Percentiles rank a stretch among this genome's conserved stretches.
These are phyloP conservation scores for Oedothorax gibbosus DNA, from an alignment of 1,140 invertebrate species.

Conservation along the genomic window DNA sequence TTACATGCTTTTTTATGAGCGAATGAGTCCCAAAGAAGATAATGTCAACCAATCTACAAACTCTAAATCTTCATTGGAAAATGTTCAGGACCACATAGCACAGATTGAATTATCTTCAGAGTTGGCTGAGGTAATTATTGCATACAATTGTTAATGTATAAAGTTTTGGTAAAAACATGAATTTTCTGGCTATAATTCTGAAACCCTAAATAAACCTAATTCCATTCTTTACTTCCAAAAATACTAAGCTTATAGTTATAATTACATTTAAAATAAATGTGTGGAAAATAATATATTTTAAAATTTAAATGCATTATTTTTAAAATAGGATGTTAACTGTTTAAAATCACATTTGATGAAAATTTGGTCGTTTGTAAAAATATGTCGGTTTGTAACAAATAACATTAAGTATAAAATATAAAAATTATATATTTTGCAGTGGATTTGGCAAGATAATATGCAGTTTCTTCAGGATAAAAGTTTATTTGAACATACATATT, in stretches of 20 bases:
- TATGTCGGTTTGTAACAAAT: too few species aligned
- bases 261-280: too few species aligned
- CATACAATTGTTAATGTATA: slow-evolving; percentile 1
- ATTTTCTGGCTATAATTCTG: background rate
- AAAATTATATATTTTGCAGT: slow-evolving; percentile 66
- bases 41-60: slow-evolving; percentile 20
- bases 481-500: slow-evolving; percentile 95
- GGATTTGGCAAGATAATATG: slow-evolving; percentile 97
- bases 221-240: too few species aligned
- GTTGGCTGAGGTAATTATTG: slow-evolving; percentile 74
- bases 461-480: slow-evolving; percentile 95
- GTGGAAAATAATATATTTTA: too few species aligned
- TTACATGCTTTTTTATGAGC: slow-evolving; percentile 97
- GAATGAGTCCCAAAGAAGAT: slow-evolving; percentile 65
- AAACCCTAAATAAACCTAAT: too few species aligned
- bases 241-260: too few species aligned
- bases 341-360: too few species aligned
- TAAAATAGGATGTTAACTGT: too few species aligned
- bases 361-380: too few species aligned
- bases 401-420: too few species aligned
- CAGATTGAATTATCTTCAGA: slow-evolving; percentile 79
- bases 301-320: too few species aligned
- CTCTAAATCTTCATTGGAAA: slow-evolving; percentile 63
- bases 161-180: background rate
- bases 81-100: slow-evolving; percentile 64